Base-by-base conservation (phyloP, 2,113 vertebrate species). In the Alethe castanea region DNA sequence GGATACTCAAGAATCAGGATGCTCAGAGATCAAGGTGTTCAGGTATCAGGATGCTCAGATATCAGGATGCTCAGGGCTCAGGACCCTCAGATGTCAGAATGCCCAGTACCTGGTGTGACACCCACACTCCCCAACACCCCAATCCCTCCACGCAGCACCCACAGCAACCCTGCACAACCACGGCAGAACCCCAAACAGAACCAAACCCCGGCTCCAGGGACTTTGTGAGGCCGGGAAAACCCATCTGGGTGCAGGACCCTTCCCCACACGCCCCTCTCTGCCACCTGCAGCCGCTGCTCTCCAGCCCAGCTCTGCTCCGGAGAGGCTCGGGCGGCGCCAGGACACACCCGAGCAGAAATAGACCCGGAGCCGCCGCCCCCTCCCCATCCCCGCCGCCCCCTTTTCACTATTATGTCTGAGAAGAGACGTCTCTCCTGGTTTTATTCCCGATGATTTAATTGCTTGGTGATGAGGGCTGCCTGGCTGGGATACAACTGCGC, bases 401-500 rank as follows among this genome's bases (percentile, higher is more conserved):
- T 87, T 92, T 87, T 71, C 16, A 6, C 88, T 96, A 50, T 82
- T 92, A 83, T 93, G 89, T 89, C 78, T 96, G 84, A 88, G 95
- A 71, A 89, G 90, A 80, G n/a, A 79, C 19, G 66, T 88, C 86
- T 93, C 92, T 88, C 11, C 38, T 42, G 48, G 90, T 24, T 56
- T 56, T 79, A 36, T 71, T 60, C 53, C 62, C 47, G 44, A 31
- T 94, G 92, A 92, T 95, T 94, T 80, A 95, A 94, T 93, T 71
- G 11, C 83, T 54, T 31, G 70, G 64, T 56, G 92, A 83, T 94
- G 93, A 96, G 92, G 90, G 88, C 90, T 97, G 95, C 95, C 96
- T 97, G 96, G 94, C 96, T 95, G 94, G 88, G 90, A 67, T 69
- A 94, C 96, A 97, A 86, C 40, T 48, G 76, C 47, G 90, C 96